Conservation (phyloP, 1,140 invertebrate genomes). For the Ceratoteleas bidentatus region DNA sequence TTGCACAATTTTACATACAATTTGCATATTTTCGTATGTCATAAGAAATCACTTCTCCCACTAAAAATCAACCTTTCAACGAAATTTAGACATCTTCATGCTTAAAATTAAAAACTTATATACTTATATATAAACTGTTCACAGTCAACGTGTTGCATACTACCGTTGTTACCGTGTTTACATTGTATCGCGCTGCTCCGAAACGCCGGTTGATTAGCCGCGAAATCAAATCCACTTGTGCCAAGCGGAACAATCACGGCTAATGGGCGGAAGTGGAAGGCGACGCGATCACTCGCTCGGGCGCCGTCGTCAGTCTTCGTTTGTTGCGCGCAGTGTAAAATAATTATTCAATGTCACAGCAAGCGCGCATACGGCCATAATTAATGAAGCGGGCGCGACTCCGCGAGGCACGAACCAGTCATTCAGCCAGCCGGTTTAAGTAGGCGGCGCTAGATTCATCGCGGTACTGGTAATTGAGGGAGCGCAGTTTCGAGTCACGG, state of each 20-base stretch:
- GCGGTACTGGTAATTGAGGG: constrained; percentile 39
- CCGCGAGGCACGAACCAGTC: constrained; percentile 32
- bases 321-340: constrained; percentile 25
- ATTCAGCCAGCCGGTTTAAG: constrained; percentile 32
- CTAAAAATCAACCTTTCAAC: too few species aligned
- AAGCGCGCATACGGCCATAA: constrained; percentile 20
- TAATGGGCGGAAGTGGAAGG: constrained; percentile 2
- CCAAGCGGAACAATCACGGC: neutral
- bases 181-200: too few species aligned
- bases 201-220: too few species aligned
- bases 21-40: too few species aligned
- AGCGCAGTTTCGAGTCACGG: constrained; percentile 44
- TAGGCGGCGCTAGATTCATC: constrained; percentile 37
- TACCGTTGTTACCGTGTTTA: too few species aligned
- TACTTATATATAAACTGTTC: too few species aligned
- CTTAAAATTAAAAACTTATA: too few species aligned
- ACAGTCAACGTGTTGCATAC: too few species aligned
- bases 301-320: constrained; percentile 30
- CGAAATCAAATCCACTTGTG: neutral
- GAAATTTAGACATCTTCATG: too few species aligned
- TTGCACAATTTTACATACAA: too few species aligned
- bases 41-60: too few species aligned
- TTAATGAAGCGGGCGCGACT: constrained; percentile 50
- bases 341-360: constrained; percentile 49
- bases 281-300: neutral